These are phyloP conservation scores for Yponomeuta plumbellus DNA, from an alignment of 2,888 invertebrate species.

Conservation along the genomic window DNA sequence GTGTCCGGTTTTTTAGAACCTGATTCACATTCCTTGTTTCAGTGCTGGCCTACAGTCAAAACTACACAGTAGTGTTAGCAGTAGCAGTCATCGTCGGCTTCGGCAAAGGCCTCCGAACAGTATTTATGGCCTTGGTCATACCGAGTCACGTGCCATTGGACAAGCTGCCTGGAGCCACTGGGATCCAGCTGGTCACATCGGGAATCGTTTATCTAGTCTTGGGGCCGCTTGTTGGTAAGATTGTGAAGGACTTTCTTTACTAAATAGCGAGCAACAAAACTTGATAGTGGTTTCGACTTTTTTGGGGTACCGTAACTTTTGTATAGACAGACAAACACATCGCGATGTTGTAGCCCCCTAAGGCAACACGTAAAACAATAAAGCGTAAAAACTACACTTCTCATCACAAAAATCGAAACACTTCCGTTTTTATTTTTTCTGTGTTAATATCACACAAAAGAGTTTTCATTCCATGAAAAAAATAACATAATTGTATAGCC, in stretches of 20 bases:
- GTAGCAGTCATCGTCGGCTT: conserved; percentile 81
- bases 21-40: conserved; percentile 27
- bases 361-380: too few species aligned
- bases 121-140: conserved; percentile 84
- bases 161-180: conserved; percentile 82
- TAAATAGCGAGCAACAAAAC: neutral
- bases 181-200: conserved; percentile 80
- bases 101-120: conserved; percentile 83
- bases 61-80: conserved; percentile 70
- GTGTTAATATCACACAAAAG: too few species aligned
- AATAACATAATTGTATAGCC: too few species aligned
- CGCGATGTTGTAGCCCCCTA: too few species aligned
- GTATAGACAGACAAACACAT: too few species aligned
- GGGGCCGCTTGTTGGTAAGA: conserved; percentile 81
- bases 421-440: too few species aligned
- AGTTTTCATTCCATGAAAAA: too few species aligned
- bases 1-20: too few species aligned
- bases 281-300: neutral
- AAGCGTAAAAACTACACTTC: too few species aligned
- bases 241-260: neutral
- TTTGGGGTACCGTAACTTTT: too few species aligned
- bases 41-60: conserved; percentile 79
- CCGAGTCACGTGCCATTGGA: conserved; percentile 83
- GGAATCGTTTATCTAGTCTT: conserved; percentile 78
- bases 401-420: too few species aligned